phyloP scores from a whole-genome alignment of 2,797 vertebrate species.

The Lacerta agilis region DNA sequence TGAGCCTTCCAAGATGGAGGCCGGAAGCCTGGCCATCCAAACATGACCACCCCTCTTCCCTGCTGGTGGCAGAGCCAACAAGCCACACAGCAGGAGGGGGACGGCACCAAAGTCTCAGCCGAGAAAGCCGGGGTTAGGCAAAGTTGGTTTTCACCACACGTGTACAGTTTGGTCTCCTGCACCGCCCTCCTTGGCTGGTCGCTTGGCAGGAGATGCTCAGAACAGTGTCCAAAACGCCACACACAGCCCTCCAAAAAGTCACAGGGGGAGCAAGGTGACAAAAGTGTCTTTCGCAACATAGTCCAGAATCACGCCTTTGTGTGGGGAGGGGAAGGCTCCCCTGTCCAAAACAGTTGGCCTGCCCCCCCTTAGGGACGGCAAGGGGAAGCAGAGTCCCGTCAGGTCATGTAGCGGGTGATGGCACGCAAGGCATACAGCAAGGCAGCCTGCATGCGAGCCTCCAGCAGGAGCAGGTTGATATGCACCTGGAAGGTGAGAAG shows the following conservation, averaged over 20 bases:
- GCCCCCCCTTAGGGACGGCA: slow-evolving; percentile 10
- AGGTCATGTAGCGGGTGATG: slow-evolving; percentile 84
- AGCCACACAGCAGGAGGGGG: not conserved
- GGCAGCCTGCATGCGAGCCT: slow-evolving; percentile 82
- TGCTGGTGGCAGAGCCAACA: not conserved
- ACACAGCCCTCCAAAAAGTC: not conserved
- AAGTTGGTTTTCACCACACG: not conserved
- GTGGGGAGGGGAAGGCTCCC: not conserved
- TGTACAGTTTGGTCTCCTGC: not conserved
- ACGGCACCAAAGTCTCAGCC: not conserved
- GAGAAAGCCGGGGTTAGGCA: fast-evolving
- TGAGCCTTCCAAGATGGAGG: too few relatives aligned
- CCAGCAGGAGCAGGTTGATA: slow-evolving; percentile 80
- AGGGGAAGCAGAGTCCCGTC: slow-evolving; percentile 52
- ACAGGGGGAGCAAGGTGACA: not conserved
- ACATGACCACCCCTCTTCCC: not conserved
- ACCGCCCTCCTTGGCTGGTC: not conserved
- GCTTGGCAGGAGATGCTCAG: not conserved
- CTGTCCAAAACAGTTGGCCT: not conserved
- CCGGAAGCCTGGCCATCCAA: not conserved
- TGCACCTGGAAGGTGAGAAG: slow-evolving; percentile 71
- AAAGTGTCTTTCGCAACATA: not conserved
- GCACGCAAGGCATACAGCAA: slow-evolving; percentile 81
- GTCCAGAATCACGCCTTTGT: slow-evolving; percentile 1
- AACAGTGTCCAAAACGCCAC: not conserved